Evolutionary conservation across 1,140 invertebrate species (phyloP), one percentile per base, ranked within the genome.

Genomic region (Leguminivora glycinivorella): DNA sequence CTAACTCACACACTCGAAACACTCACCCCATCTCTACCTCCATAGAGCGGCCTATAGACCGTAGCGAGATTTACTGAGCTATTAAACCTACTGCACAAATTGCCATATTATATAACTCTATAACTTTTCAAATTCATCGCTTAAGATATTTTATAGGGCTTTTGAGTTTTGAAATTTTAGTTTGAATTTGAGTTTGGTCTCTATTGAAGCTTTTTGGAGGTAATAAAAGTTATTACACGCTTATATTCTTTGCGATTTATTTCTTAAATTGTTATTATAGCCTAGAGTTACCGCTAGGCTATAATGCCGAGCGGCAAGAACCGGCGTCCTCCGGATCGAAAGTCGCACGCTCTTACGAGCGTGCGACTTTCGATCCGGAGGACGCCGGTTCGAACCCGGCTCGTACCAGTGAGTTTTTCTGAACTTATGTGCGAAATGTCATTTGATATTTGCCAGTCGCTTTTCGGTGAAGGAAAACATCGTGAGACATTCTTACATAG

Each of bases 21-120:
- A n/a, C 31, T 19, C 52, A 68, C 24, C 75, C 72, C 80, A 76
- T 75, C 81, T 69, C 80, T 83, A 83, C 5, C 68, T 69, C 69
- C 75, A 76, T 76, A 76, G 77, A 74, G 75, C 75, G 77, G 82
- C 69, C 73, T 82, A 78, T 74, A 71, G 74, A 85, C 77, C 84
- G 81, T 73, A 82, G 85, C 87, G 72, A 88, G 85, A 89, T 89
- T 87, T 89, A 89, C 81, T 81, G 81, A 79, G 81, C 83, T 88
- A 89, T 89, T 89, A 89, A 83, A 78, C 80, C 79, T 80, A 81
- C 73, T 75, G 83, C 83, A 83, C 78, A 83, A 85, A 86, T 81
- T 83, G 79, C 79, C 81, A 85, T 89, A 86, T 86, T 87, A 88
- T 88, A 88, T 84, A 83, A 86, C 77, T 82, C 77, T 78, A 70